These are phyloP conservation scores for Crypturellus tataupa DNA, from an alignment of 2,797 vertebrate genomes.

Conservation along the genomic window DNA sequence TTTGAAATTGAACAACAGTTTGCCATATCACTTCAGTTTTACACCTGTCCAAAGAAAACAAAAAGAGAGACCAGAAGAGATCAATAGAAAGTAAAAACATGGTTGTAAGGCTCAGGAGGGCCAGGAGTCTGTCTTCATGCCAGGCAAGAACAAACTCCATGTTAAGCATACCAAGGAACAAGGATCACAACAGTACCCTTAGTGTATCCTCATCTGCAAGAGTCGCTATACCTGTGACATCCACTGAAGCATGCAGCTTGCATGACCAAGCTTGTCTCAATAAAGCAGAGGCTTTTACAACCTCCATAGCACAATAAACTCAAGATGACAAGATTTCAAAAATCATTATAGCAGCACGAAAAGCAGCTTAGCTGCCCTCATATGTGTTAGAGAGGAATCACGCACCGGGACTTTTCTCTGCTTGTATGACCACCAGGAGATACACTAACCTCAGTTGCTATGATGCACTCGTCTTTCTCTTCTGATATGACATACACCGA, in stretches of 20 bases:
- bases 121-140: fast-evolving
- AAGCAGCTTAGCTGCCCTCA: not conserved
- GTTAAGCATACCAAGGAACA: not conserved
- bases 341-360: not conserved
- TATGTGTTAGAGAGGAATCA: fast-evolving
- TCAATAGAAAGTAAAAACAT: not conserved
- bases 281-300: not conserved
- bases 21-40: constrained; percentile 77
- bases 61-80: not conserved
- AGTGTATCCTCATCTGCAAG: not conserved
- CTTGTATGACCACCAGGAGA: not conserved
- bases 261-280: not conserved
- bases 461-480: constrained; percentile 97
- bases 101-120: not conserved
- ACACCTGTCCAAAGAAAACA: constrained; percentile 85
- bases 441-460: constrained; percentile 94
- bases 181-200: not conserved
- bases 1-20: constrained; percentile 86
- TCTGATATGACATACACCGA: constrained; percentile 98
- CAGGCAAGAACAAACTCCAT: not conserved
- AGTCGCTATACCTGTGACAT: not conserved
- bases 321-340: not conserved
- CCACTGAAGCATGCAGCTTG: not conserved
- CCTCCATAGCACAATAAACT: not conserved
- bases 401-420: fast-evolving